Evolutionary conservation across 1,140 invertebrate genomes (phyloP).

Genomic region (Drosophila lowei): DNA sequence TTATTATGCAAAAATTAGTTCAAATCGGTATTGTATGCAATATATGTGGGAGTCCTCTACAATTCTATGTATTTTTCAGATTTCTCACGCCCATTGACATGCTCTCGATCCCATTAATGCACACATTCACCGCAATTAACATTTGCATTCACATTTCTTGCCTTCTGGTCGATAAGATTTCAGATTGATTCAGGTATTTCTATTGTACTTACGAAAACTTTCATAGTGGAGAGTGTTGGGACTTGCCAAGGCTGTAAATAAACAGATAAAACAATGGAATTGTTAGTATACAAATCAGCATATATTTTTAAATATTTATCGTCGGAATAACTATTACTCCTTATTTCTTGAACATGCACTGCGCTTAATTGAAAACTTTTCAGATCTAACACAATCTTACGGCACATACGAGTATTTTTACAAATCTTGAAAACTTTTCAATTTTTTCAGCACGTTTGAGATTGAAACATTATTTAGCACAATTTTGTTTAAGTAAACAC

Average conservation of each 20-base stretch:
- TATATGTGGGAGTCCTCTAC: slow-evolving; percentile 25
- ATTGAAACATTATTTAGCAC: background rate
- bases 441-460: slow-evolving; percentile 8
- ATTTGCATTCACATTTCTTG: slow-evolving; percentile 22
- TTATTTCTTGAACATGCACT: too few relatives aligned
- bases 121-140: slow-evolving; percentile 16
- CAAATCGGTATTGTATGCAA: slow-evolving; percentile 14
- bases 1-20: slow-evolving; percentile 15
- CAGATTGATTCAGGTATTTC: background rate
- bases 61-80: slow-evolving; percentile 1
- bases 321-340: background rate
- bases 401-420: background rate
- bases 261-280: slow-evolving; percentile 43
- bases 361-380: background rate
- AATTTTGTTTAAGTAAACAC: slow-evolving; percentile 13
- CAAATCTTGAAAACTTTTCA: slow-evolving; percentile 9
- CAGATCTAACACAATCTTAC: slow-evolving; percentile 1
- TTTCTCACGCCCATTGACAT: slow-evolving; percentile 23
- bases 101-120: slow-evolving; percentile 7
- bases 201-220: slow-evolving; percentile 79
- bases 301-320: background rate
- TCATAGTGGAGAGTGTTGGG: slow-evolving; percentile 69
- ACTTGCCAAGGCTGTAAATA: slow-evolving; percentile 70
- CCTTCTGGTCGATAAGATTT: slow-evolving; percentile 10
- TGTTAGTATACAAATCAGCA: slow-evolving; percentile 21